These are phyloP conservation scores for Rhineura floridana DNA, from an alignment of 2,113 vertebrate species.

Conservation along the genomic window DNA sequence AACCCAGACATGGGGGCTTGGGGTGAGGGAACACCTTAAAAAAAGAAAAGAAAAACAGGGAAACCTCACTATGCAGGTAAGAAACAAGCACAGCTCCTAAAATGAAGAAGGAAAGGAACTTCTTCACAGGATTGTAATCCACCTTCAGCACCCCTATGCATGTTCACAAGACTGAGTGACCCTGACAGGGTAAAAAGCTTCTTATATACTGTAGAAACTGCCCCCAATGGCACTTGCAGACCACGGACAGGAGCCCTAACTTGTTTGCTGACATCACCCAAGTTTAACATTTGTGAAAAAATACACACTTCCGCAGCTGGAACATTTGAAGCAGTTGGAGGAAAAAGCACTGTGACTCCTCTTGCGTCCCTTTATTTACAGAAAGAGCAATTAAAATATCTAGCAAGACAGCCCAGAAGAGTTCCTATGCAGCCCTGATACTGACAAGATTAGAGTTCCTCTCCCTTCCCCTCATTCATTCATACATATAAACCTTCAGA, in stretches of 20 bases:
- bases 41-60: background rate
- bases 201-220: background rate
- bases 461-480: constrained; percentile 43
- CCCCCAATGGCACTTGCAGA: background rate
- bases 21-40: background rate
- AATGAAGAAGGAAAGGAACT: background rate
- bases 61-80: background rate
- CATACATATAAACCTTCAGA: background rate
- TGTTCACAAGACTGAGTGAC: background rate
- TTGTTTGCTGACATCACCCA: rapidly evolving
- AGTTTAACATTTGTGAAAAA: background rate
- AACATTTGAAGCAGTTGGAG: constrained; percentile 19
- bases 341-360: background rate
- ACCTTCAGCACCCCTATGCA: rapidly evolving
- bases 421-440: constrained; percentile 52
- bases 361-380: constrained; percentile 47
- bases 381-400: constrained; percentile 25
- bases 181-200: background rate
- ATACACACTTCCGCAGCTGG: background rate
- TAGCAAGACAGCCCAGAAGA: constrained; percentile 59
- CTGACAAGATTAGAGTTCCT: constrained; percentile 30
- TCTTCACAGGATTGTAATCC: no score
- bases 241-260: background rate
- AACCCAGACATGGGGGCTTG: background rate
- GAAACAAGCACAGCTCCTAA: no score